Conservation (phyloP, 2,797 vertebrate genomes). For the Florisuga fusca region DNA sequence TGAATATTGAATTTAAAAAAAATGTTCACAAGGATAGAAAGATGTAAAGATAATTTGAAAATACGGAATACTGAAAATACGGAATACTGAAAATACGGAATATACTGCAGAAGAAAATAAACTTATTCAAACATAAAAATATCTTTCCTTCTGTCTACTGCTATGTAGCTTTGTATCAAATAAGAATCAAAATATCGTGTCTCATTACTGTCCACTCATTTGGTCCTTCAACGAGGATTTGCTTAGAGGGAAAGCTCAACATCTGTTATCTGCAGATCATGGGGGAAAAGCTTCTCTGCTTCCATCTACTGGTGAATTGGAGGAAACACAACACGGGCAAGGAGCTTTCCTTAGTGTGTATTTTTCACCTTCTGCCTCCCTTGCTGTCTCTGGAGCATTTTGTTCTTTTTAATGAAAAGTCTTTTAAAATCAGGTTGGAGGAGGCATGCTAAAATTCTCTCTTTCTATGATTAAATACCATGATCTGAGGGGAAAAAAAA, state of each 20-base stretch:
- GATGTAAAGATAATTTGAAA: background rate
- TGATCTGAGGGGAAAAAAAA: background rate
- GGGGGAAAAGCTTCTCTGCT: background rate
- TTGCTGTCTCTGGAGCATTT: background rate
- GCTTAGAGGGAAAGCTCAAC: background rate
- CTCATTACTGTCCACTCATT: slow-evolving; percentile 7
- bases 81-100: background rate
- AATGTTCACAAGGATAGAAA: background rate
- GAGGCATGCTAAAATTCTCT: background rate
- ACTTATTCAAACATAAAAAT: background rate
- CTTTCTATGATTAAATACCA: background rate
- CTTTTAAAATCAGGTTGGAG: background rate
- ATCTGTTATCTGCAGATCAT: background rate
- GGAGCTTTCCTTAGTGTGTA: background rate
- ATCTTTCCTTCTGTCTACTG: background rate
- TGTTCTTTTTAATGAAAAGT: background rate
- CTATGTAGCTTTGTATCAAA: slow-evolving; percentile 41
- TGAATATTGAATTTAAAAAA: background rate
- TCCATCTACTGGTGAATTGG: background rate
- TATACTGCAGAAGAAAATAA: background rate
- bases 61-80: background rate
- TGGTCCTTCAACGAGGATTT: background rate
- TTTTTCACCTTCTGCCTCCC: background rate
- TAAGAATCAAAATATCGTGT: slow-evolving; percentile 26
- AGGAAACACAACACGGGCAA: background rate